Base-by-base conservation (phyloP, 2,888 invertebrate genomes). In the Cataglyphis rosenhaueri region DNA sequence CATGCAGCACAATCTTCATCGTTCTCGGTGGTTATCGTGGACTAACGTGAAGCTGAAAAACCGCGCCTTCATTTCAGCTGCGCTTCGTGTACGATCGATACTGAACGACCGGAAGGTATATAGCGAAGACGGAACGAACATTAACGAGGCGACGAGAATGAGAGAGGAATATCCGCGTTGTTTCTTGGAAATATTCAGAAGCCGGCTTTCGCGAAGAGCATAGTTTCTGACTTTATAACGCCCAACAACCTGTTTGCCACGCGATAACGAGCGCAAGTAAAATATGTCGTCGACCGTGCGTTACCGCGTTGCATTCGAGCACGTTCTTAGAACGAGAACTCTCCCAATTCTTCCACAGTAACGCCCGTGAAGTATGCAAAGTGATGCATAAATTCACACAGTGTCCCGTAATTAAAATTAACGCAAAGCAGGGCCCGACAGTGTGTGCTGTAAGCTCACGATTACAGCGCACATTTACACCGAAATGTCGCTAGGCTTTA, bases 301-400 rank as follows among this genome's bases (percentile, higher is more conserved):
- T 38, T 25, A 29, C 15, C 55, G 64, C 12, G 66, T 48, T 48
- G n/a, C 38, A n/a, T 57, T 57, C 78, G 41, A 21, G 68, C 68
- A 32, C 66, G 41, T 68, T 15, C 52, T 57, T 32, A 25, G 66
- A 66, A 21, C 68, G 35, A 48, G 70, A 70, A 44, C 78, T 79
- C 44, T 35, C 70, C n/a, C 15, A 79, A 70, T 61, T 70, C 44
- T 59, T 52, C 52, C 52, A 78, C 76, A 29, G 76, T 55, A 57
- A 76, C 59, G 44, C 59, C 35, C 78, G 70, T 70, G 44, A 59
- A 79, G 78, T 79, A 79, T 79, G 78, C 70, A 79, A 79, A 79
- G 70, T 59, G 59, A 21, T 70, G 78, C 70, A 70, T 79, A 78
- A 78, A 79, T 79, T 68, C 78, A 44, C 78, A 18, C 70, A 44